Base-by-base conservation (phyloP, 2,888 invertebrate genomes). In the Lysandra bellargus region DNA sequence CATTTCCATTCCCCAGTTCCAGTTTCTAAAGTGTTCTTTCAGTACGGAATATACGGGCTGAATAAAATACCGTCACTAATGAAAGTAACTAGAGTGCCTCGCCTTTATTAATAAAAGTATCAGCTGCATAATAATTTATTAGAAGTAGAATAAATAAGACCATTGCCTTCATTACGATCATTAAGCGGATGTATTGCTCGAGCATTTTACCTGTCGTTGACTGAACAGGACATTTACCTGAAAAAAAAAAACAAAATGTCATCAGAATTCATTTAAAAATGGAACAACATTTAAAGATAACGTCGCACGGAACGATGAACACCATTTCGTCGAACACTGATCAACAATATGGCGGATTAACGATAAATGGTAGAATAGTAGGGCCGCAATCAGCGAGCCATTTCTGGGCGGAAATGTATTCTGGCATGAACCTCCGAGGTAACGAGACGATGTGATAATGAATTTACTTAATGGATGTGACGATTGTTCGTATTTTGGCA, bases 361-460 rank as follows among this genome's bases (percentile, higher is more conserved):
- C 82, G 81, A 79, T 80, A 81, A 80, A 80, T 81, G 77, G 30
- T 60, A 79, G 77, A 77, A 79, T 79, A 77, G 77, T 79, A 77
- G 72, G 77, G 33, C 72, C 77, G 79, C 77, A 80, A 80, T 81
- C 82, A 81, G 80, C 73, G 78, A 80, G 79, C 81, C 80, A 83
- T 83, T 83, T 83, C 80, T 80, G 82, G 82, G 80, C 82, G 83
- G 83, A 83, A 82, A 83, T 83, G 82, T 81, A 83, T 83, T 81
- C 81, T 81, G 81, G 82, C 81, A 83, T 83, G 83, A 82, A 83
- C 81, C 83, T 81, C 82, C 80, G 74, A 81, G 81, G 81, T 83
- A 83, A 83, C 82, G 81, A 81, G 81, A 82, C 80, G 81, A 81
- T 80, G 82, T 80, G 82, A 81, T 82, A 80, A 82, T 83, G 81